These are phyloP conservation scores for Nerophis lumbriciformis DNA, from an alignment of 2,113 vertebrate species.

Conservation along the genomic window DNA sequence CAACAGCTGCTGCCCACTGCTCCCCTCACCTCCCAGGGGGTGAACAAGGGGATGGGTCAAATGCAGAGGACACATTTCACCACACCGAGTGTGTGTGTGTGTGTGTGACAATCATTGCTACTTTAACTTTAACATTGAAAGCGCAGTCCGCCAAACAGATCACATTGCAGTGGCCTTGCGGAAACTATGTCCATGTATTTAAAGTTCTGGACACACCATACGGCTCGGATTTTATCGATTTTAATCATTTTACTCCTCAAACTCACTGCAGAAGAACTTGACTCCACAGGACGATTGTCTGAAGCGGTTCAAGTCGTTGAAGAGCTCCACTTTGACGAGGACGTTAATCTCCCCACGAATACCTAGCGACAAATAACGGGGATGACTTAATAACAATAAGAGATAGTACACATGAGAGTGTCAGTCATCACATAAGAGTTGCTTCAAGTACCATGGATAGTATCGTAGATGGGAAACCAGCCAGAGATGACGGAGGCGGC, in stretches of 20 bases:
- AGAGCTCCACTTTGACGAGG: constrained; percentile 96
- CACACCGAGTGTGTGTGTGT: no score
- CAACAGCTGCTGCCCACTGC: no score
- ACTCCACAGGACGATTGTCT: constrained; percentile 97
- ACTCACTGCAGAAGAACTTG: constrained; percentile 99
- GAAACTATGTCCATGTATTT: no score
- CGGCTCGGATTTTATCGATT: no score
- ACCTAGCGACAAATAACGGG: constrained; percentile 67
- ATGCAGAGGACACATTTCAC: no score
- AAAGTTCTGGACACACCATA: no score
- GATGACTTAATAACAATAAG: not conserved
- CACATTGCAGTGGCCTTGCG: no score
- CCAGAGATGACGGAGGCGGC: constrained; percentile 96
- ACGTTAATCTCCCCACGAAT: constrained; percentile 97
- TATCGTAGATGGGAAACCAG: constrained; percentile 99
- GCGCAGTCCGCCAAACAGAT: no score
- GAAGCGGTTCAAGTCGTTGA: constrained; percentile 96
- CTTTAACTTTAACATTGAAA: no score
- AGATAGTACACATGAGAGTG: not conserved
- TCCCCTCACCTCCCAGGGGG: no score
- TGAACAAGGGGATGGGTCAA: no score
- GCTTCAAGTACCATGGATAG: constrained; percentile 84
- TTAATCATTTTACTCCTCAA: not conserved
- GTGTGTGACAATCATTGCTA: no score
- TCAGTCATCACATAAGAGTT: not conserved